Percentiles rank a stretch among this genome's conserved stretches.
Evolutionary conservation across 1,140 invertebrate species (phyloP).

Genomic region (Samia ricini): DNA sequence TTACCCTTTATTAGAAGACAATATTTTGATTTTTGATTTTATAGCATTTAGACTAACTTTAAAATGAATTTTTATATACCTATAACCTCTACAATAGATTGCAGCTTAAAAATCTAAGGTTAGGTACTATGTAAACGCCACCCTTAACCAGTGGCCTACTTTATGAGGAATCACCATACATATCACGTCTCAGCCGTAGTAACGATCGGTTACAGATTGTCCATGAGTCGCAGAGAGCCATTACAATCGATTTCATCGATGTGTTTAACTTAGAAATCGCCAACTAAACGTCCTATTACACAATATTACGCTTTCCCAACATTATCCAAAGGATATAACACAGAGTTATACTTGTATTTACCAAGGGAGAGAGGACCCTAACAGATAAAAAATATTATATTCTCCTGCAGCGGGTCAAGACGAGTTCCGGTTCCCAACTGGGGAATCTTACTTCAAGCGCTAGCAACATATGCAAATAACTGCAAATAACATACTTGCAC

Average conservation of each 20-base stretch:
- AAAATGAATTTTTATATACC: too few relatives aligned
- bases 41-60: too few relatives aligned
- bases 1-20: too few relatives aligned
- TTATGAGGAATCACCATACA: not conserved
- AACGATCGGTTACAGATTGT: not conserved
- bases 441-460: too few relatives aligned
- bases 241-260: slow-evolving; percentile 3
- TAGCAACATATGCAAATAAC: too few relatives aligned
- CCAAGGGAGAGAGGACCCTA: not conserved
- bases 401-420: too few relatives aligned
- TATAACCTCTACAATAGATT: too few relatives aligned
- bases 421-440: too few relatives aligned
- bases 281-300: slow-evolving; percentile 8
- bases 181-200: not conserved
- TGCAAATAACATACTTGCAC: too few relatives aligned
- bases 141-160: not conserved
- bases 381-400: too few relatives aligned
- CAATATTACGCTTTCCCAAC: slow-evolving; percentile 12
- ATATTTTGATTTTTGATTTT: too few relatives aligned
- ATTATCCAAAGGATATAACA: slow-evolving; percentile 1
- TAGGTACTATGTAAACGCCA: not conserved
- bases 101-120: not conserved
- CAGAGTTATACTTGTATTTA: not conserved
- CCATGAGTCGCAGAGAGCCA: not conserved
- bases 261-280: slow-evolving; percentile 14